Evolutionary conservation across 1,140 invertebrate genomes (phyloP).

Genomic region (Drusus annulatus): DNA sequence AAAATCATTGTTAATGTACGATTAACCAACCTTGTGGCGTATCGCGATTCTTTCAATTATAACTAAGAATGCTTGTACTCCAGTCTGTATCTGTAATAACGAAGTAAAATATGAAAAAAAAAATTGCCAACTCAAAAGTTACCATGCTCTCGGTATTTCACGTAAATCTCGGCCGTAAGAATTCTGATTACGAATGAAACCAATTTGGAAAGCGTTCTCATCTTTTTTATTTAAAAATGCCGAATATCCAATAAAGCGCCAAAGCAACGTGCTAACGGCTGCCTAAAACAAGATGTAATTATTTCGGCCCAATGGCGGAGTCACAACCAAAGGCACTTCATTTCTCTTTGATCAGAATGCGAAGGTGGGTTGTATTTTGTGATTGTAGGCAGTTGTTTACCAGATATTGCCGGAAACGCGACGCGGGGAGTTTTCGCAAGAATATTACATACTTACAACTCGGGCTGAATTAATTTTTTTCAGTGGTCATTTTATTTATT

Average conservation of each 20-base stretch:
- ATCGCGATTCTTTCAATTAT: too few relatives aligned
- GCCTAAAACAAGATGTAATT: constrained; percentile 55
- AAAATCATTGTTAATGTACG: too few relatives aligned
- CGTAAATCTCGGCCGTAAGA: constrained; percentile 52
- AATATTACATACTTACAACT: too few relatives aligned
- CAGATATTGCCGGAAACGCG: not conserved
- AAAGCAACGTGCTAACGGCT: constrained; percentile 48
- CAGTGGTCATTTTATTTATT: too few relatives aligned
- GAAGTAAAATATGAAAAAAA: too few relatives aligned
- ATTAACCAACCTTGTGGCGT: too few relatives aligned
- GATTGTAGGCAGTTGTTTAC: constrained; percentile 8
- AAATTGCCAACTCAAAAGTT: too few relatives aligned
- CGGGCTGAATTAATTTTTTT: too few relatives aligned
- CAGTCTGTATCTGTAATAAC: too few relatives aligned
- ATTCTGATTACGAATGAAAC: constrained; percentile 57
- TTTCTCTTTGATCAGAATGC: constrained; percentile 53
- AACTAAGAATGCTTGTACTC: too few relatives aligned
- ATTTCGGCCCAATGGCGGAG: constrained; percentile 48
- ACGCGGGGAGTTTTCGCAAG: not conserved
- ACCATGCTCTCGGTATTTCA: not conserved
- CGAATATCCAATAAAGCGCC: constrained; percentile 56
- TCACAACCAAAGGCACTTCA: constrained; percentile 54
- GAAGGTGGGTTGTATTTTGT: not conserved
- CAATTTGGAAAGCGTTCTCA: constrained; percentile 54
- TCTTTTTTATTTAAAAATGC: constrained; percentile 54